phyloP scores from a whole-genome alignment of 2,113 vertebrate genomes.

The Herpetotheres cachinnans region DNA sequence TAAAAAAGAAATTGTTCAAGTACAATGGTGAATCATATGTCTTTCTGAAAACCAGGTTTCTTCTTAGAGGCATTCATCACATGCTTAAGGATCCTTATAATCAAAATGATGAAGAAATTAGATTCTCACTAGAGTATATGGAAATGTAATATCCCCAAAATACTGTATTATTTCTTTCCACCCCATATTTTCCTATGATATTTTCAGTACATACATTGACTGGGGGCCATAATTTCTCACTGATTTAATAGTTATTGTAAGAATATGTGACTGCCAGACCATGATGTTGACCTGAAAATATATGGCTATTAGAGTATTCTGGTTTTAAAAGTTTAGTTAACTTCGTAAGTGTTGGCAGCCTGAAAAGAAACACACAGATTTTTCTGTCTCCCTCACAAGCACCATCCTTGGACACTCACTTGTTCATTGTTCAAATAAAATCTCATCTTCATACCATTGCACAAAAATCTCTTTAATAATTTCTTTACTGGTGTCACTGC shows the following conservation, averaged over 20 bases:
- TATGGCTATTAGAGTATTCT: neutral
- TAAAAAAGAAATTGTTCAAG: neutral
- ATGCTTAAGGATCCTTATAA: neutral
- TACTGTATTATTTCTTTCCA: neutral
- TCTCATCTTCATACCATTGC: neutral
- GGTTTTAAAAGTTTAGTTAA: neutral
- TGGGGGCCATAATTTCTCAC: neutral
- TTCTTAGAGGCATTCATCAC: neutral
- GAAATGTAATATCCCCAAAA: neutral
- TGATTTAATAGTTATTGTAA: neutral
- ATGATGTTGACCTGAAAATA: neutral
- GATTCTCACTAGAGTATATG: neutral
- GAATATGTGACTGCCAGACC: neutral
- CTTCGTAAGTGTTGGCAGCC: neutral
- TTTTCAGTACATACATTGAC: neutral
- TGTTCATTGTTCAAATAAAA: neutral
- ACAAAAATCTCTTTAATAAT: neutral
- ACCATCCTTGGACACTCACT: neutral
- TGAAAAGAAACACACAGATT: neutral
- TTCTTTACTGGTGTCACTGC: neutral
- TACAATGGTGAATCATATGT: neutral
- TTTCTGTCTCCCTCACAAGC: neutral
- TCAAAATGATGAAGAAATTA: neutral
- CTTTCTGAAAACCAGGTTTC: neutral
- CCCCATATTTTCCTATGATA: neutral